phyloP scores from a whole-genome alignment of 2,113 vertebrate species.

The Aythya baeri region DNA sequence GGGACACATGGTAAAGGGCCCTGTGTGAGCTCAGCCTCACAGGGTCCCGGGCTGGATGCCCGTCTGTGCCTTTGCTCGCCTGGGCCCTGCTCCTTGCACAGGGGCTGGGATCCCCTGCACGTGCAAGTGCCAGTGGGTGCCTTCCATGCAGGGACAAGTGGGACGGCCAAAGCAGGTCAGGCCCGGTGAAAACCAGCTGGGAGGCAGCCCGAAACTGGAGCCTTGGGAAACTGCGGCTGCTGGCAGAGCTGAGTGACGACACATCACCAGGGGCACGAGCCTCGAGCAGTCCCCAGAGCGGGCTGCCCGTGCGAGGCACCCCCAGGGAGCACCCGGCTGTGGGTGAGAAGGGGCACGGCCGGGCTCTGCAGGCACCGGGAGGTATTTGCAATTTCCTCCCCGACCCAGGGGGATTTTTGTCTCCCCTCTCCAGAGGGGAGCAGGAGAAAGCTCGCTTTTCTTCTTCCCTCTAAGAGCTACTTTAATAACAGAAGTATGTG shows the following conservation, averaged over 20 bases:
- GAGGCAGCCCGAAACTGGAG: neutral
- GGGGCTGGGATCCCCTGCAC: fast-evolving
- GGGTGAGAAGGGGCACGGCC: neutral
- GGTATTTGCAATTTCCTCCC: conserved; percentile 60
- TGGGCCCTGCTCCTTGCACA: neutral
- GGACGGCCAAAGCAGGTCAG: neutral
- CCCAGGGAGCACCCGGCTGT: fast-evolving
- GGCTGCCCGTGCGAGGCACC: fast-evolving
- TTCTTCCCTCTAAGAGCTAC: neutral
- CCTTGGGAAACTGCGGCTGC: fast-evolving
- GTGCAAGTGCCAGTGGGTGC: neutral
- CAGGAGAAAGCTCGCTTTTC: neutral
- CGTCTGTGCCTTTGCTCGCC: fast-evolving
- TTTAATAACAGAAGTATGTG: neutral
- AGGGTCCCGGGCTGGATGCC: neutral
- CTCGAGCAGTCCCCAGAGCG: fast-evolving
- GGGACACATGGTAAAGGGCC: neutral
- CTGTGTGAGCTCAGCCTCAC: neutral
- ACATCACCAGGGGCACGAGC: fast-evolving
- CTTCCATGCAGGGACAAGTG: neutral
- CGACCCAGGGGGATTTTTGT: neutral
- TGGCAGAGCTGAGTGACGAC: neutral
- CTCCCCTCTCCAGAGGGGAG: neutral
- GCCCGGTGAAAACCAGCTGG: neutral
- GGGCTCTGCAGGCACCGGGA: neutral